Evolutionary conservation across 2,888 invertebrate species (phyloP).

Genomic region (Uloborus plumipes): DNA sequence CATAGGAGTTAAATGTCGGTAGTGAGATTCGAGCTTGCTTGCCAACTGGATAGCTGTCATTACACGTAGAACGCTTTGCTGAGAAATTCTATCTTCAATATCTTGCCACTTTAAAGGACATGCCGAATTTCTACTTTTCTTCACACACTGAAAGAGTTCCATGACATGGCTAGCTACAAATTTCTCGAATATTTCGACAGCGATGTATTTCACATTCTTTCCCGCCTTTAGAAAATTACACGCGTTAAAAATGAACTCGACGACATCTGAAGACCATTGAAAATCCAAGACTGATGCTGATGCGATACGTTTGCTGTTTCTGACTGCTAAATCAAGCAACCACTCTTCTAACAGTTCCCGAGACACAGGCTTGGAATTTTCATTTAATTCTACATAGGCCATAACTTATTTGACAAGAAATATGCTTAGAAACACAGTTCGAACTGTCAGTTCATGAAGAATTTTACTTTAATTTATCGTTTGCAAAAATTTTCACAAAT

Average conservation of each 20-base stretch:
- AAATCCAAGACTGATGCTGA: constrained; percentile 26
- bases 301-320: constrained; percentile 32
- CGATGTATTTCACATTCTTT: constrained; percentile 26
- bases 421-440: no score
- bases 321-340: constrained; percentile 33
- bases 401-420: constrained; percentile 19
- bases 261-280: constrained; percentile 33
- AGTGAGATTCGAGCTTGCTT: constrained; percentile 52
- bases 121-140: constrained; percentile 8
- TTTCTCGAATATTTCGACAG: constrained; percentile 47
- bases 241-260: constrained; percentile 40
- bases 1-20: constrained; percentile 25
- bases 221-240: constrained; percentile 19
- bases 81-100: constrained; percentile 39
- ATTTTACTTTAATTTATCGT: no score
- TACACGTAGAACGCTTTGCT: constrained; percentile 33
- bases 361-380: constrained; percentile 19
- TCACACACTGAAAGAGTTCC: constrained; percentile 23
- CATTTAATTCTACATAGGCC: constrained; percentile 13
- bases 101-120: constrained; percentile 29
- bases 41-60: constrained; percentile 40
- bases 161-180: constrained; percentile 36
- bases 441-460: no score
- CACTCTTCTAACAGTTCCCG: constrained; percentile 47
- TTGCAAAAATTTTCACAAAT: no score